These are phyloP conservation scores for Propithecus perrieri DNA, from an alignment of 2,797 vertebrate species.

Conservation along the genomic window DNA sequence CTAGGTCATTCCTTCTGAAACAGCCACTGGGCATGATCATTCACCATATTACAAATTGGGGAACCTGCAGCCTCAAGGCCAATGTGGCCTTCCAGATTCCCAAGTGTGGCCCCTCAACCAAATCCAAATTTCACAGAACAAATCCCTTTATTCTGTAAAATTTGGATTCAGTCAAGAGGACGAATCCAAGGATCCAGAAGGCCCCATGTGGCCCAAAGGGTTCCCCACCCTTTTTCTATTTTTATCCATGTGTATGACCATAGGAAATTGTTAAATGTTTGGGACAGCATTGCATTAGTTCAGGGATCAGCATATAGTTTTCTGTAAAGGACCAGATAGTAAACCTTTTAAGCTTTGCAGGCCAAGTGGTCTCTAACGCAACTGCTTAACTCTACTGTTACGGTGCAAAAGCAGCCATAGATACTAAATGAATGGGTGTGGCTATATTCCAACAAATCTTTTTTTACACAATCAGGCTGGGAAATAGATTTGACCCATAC, in stretches of 20 bases:
- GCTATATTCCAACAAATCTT: neutral
- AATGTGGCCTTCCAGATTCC: too few species aligned
- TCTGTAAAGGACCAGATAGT: neutral
- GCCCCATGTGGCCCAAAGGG: too few species aligned
- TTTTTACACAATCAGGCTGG: neutral
- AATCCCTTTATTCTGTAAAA: too few species aligned
- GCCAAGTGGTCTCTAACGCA: neutral
- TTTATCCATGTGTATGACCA: neutral
- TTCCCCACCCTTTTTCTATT: neutral
- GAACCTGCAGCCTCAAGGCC: too few species aligned
- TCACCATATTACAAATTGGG: neutral
- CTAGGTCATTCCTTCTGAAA: neutral
- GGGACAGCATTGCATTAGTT: neutral
- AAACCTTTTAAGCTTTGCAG: neutral
- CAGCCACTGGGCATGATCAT: neutral
- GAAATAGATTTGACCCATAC: neutral
- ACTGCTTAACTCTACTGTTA: neutral
- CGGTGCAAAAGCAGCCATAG: neutral
- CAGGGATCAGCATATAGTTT: neutral
- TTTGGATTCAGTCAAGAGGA: too few species aligned
- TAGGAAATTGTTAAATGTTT: neutral
- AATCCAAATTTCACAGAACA: too few species aligned
- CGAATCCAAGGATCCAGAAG: too few species aligned
- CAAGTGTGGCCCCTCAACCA: too few species aligned
- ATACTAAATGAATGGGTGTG: neutral